Evolutionary conservation across 2,888 invertebrate species (phyloP).

Genomic region (Morpho achilles): DNA sequence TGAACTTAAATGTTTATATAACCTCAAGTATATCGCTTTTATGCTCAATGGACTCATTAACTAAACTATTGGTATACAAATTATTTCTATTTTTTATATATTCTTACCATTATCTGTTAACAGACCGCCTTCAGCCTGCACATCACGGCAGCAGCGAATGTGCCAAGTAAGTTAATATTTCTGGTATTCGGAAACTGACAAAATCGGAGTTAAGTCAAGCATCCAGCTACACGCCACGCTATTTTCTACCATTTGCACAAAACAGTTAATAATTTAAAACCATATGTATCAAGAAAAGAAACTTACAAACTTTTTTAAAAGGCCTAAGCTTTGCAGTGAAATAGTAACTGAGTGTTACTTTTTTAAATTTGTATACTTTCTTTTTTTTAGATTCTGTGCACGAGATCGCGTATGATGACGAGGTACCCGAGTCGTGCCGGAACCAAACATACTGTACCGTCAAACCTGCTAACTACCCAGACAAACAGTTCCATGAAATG

Average conservation of each 20-base stretch:
- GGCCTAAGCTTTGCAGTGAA: too few relatives aligned
- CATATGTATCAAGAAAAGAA: too few relatives aligned
- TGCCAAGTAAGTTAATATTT: conserved; percentile 2
- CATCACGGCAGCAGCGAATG: not conserved
- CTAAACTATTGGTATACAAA: too few relatives aligned
- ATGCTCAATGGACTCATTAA: too few relatives aligned
- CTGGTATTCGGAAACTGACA: not conserved
- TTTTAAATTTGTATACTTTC: too few relatives aligned
- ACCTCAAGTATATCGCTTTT: too few relatives aligned
- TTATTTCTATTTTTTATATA: not conserved
- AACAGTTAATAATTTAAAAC: too few relatives aligned
- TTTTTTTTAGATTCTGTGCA: conserved; percentile 11
- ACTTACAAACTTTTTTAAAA: too few relatives aligned
- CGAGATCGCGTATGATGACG: not conserved
- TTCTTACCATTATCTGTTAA: not conserved
- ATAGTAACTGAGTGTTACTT: not conserved
- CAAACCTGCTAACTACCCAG: conserved; percentile 53
- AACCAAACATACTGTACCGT: conserved; percentile 47
- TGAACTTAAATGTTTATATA: too few relatives aligned
- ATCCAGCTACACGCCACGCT: not conserved
- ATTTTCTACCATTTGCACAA: not conserved
- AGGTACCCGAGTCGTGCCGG: conserved; percentile 28
- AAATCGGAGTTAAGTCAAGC: not conserved
- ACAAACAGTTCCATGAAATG: conserved; percentile 47
- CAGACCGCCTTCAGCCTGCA: conserved; percentile 1